phyloP scores from a whole-genome alignment of 2,113 vertebrate genomes.

The Riparia riparia region DNA sequence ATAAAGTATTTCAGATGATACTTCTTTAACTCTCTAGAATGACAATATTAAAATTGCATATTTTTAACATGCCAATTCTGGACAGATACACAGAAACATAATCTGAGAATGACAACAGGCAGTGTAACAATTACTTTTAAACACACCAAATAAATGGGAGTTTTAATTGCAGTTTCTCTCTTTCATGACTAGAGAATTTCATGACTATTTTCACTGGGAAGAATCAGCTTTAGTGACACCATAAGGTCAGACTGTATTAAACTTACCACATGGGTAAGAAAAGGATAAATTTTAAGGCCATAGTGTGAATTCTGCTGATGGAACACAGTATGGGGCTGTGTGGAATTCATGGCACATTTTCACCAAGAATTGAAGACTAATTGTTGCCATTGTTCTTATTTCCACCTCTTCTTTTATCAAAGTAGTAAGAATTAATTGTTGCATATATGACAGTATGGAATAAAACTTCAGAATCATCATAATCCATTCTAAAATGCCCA shows the following conservation, averaged over 20 bases:
- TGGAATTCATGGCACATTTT: not conserved
- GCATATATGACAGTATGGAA: not conserved
- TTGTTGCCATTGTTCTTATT: not conserved
- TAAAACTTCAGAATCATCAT: not conserved
- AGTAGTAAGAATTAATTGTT: not conserved
- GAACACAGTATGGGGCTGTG: not conserved
- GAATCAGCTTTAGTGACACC: not conserved
- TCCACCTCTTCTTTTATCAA: not conserved
- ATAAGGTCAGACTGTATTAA: not conserved
- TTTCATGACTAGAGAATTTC: not conserved
- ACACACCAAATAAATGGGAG: not conserved
- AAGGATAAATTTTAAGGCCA: not conserved
- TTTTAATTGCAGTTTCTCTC: not conserved
- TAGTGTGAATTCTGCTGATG: not conserved
- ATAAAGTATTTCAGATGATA: not conserved
- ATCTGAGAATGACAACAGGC: not conserved
- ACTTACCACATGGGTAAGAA: not conserved
- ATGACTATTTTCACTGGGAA: not conserved
- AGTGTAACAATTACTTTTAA: not conserved
- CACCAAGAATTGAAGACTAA: not conserved
- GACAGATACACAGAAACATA: not conserved
- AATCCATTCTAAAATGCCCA: not conserved
- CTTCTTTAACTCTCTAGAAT: not conserved
- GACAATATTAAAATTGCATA: not conserved
- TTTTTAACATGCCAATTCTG: not conserved